Percentiles rank a stretch among this genome's conserved stretches.
Evolutionary conservation across 1,140 invertebrate species (phyloP).

Genomic region (Paraescarpia echinospica): DNA sequence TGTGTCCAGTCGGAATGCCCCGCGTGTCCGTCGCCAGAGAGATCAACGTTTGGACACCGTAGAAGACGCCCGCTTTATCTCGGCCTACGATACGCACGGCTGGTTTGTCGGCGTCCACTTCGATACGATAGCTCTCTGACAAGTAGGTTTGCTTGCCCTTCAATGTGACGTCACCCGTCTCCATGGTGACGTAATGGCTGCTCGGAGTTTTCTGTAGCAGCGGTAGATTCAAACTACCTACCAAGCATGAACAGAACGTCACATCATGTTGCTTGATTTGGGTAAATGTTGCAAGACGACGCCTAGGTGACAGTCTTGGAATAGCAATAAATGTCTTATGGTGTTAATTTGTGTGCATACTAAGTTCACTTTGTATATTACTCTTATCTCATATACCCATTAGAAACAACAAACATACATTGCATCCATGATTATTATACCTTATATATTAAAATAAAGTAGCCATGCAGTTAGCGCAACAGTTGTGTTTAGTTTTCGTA

Average conservation of each 20-base stretch:
- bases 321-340: too few relatives aligned
- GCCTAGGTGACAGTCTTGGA: too few relatives aligned
- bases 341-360: too few relatives aligned
- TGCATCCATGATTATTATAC: too few relatives aligned
- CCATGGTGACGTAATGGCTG: background rate
- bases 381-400: too few relatives aligned
- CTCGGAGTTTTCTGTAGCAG: background rate
- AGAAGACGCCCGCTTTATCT: constrained; percentile 39
- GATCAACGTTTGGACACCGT: constrained; percentile 43
- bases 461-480: too few relatives aligned
- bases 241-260: background rate
- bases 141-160: background rate
- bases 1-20: constrained; percentile 5
- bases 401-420: too few relatives aligned
- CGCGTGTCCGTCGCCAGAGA: constrained; percentile 22
- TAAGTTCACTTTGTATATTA: too few relatives aligned
- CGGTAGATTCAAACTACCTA: background rate
- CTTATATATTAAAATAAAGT: too few relatives aligned
- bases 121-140: constrained; percentile 36
- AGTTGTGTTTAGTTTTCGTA: too few relatives aligned
- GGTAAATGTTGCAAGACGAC: too few relatives aligned
- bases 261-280: background rate
- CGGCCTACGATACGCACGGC: constrained; percentile 32
- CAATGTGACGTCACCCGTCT: background rate
- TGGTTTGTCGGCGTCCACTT: constrained; percentile 28